Percentiles rank a stretch among this genome's conserved stretches.
Conservation (phyloP, 2,113 vertebrate species). For the Abramis brama region DNA sequence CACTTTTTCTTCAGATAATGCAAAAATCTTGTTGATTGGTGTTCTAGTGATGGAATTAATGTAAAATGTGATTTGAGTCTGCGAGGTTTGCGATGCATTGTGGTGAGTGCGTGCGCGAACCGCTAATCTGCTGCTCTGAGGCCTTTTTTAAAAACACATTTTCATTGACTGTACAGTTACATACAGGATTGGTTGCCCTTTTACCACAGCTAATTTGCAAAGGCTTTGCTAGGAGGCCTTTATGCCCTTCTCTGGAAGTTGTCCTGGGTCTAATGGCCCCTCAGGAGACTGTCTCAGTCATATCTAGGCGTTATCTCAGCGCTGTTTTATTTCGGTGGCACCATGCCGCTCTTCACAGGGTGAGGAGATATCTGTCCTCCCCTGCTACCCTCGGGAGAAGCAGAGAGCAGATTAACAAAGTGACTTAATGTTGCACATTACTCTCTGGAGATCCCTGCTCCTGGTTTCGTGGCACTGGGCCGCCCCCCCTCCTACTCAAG, state of each 20-base stretch:
- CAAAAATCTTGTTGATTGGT: not conserved
- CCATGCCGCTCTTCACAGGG: constrained; percentile 8
- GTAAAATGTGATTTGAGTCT: not conserved
- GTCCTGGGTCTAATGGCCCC: constrained; percentile 35
- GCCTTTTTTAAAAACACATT: not conserved
- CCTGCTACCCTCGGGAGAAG: constrained; percentile 8
- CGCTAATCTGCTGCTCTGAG: not conserved
- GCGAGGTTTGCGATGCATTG: not conserved
- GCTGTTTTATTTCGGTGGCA: constrained; percentile 27
- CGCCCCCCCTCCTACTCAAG: constrained; percentile 7
- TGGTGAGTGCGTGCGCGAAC: not conserved
- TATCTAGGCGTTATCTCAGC: constrained; percentile 34
- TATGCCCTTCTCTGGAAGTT: constrained; percentile 18
- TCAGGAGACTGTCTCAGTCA: constrained; percentile 26
- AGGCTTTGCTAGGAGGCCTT: constrained; percentile 1
- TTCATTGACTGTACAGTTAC: not conserved
- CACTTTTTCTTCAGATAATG: not conserved
- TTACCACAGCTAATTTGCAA: constrained; percentile 20
- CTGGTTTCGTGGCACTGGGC: constrained; percentile 21
- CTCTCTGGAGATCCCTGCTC: constrained; percentile 11
- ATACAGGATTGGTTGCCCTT: not conserved
- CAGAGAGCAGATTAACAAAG: constrained; percentile 38
- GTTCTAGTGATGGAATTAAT: not conserved
- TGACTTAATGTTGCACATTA: constrained; percentile 41
- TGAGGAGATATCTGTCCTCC: constrained; percentile 26